Percentiles rank a stretch among this genome's conserved stretches.
Conservation (phyloP, 2,888 invertebrate genomes). For the Parnassius mnemosyne region DNA sequence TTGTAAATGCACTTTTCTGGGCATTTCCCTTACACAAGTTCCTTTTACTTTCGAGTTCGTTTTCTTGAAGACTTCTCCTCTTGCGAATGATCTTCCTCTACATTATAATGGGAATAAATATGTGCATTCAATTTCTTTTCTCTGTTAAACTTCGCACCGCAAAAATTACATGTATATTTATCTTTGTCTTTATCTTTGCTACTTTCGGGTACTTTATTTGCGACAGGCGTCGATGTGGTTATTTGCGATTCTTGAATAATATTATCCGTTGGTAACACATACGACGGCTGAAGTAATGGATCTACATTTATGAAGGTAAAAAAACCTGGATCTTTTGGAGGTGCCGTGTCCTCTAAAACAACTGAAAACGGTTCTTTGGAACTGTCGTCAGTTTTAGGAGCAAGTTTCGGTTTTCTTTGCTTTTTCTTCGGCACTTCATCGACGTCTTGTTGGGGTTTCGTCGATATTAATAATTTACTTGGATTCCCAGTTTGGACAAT, state of each 20-base stretch:
- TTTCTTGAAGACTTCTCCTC: slow-evolving; percentile 41
- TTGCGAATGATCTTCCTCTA: slow-evolving; percentile 62
- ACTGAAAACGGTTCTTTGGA: slow-evolving; percentile 48
- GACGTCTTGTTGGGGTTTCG: slow-evolving; percentile 49
- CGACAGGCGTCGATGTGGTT: slow-evolving; percentile 56
- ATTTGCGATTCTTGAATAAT: slow-evolving; percentile 74
- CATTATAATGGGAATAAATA: slow-evolving; percentile 66
- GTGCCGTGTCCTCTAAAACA: slow-evolving; percentile 50
- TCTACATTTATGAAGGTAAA: slow-evolving; percentile 75
- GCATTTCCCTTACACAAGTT: background rate
- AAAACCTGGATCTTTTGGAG: slow-evolving; percentile 53
- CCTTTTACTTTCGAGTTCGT: slow-evolving; percentile 34
- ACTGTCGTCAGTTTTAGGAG: slow-evolving; percentile 27
- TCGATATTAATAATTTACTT: slow-evolving; percentile 70
- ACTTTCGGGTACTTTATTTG: slow-evolving; percentile 34
- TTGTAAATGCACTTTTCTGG: slow-evolving; percentile 3
- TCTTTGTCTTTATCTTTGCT: slow-evolving; percentile 41
- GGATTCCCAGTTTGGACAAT: slow-evolving; percentile 71
- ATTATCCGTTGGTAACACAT: slow-evolving; percentile 66
- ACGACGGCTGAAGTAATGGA: slow-evolving; percentile 65
- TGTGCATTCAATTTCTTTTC: slow-evolving; percentile 70
- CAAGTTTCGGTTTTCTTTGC: slow-evolving; percentile 43
- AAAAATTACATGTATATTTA: slow-evolving; percentile 67
- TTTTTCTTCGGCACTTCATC: slow-evolving; percentile 52
- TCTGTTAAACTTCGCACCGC: slow-evolving; percentile 58